Percentiles rank a stretch among this genome's conserved stretches.
Evolutionary conservation across 2,797 vertebrate genomes (phyloP).

Genomic region (Falco naumanni): DNA sequence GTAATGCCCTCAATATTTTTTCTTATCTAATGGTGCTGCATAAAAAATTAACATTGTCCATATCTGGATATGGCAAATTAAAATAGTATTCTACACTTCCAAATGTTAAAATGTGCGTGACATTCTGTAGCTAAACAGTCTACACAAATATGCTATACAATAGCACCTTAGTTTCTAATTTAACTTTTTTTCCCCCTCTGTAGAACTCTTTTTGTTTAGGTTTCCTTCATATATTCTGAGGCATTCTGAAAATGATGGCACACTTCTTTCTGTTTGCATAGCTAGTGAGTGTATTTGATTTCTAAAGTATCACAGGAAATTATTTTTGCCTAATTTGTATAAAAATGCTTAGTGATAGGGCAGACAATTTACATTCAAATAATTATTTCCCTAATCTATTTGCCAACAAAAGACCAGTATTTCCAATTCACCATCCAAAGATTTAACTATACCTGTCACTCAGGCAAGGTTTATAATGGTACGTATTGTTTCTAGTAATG

Average conservation of each 20-base stretch:
- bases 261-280: background rate
- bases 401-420: background rate
- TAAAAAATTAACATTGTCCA: background rate
- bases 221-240: background rate
- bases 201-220: background rate
- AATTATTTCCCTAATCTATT: background rate
- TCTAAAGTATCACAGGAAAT: background rate
- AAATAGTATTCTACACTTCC: background rate
- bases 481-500: background rate
- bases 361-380: background rate
- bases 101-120: background rate
- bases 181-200: background rate
- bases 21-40: background rate
- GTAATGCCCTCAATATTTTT: background rate
- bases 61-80: background rate
- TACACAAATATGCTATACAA: background rate
- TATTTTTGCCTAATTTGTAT: constrained; percentile 12
- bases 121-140: background rate
- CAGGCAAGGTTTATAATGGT: background rate
- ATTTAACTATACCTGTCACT: background rate
- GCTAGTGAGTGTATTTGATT: background rate
- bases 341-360: background rate
- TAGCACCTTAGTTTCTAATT: background rate
- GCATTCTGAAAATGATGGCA: background rate
- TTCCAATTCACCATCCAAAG: background rate